These are phyloP conservation scores for Amblyopsis hoosieri DNA, from an alignment of 2,797 vertebrate genomes.

Conservation along the genomic window DNA sequence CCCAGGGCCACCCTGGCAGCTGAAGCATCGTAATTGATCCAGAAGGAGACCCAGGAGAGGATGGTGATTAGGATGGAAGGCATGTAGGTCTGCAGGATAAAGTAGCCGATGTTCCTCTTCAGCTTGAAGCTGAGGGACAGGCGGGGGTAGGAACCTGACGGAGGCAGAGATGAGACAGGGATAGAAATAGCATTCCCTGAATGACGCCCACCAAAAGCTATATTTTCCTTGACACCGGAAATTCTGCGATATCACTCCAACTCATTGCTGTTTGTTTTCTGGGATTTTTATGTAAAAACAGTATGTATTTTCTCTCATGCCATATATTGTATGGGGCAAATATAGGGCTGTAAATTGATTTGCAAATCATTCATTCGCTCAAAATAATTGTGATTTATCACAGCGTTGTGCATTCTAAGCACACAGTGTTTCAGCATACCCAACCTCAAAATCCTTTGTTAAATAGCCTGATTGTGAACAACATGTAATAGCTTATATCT, in stretches of 20 bases:
- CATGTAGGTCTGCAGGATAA: conserved; percentile 99
- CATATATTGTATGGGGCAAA: too few relatives aligned
- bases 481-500: too few relatives aligned
- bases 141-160: conserved; percentile 94
- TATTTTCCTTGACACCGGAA: conserved; percentile 33
- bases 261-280: neutral
- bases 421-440: too few relatives aligned
- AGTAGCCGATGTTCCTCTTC: conserved; percentile 99
- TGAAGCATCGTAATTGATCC: conserved; percentile 99
- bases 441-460: too few relatives aligned
- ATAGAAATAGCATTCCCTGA: conserved; percentile 54
- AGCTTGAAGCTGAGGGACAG: conserved; percentile 99
- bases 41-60: conserved; percentile 97
- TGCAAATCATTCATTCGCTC: too few relatives aligned
- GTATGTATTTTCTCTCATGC: neutral
- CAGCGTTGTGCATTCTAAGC: too few relatives aligned
- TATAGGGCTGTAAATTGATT: too few relatives aligned
- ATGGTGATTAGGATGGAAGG: conserved; percentile 99
- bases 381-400: too few relatives aligned
- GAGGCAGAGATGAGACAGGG: conserved; percentile 43
- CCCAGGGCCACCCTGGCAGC: conserved; percentile 98
- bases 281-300: conserved; percentile 9
- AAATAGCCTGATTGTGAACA: too few relatives aligned
- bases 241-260: conserved; percentile 6
- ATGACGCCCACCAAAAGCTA: conserved; percentile 41